A percentile compares a stretch with the other conserved stretches of the same genome.
Conservation (phyloP, 2,797 vertebrate species). For the Sebastes itinus region DNA sequence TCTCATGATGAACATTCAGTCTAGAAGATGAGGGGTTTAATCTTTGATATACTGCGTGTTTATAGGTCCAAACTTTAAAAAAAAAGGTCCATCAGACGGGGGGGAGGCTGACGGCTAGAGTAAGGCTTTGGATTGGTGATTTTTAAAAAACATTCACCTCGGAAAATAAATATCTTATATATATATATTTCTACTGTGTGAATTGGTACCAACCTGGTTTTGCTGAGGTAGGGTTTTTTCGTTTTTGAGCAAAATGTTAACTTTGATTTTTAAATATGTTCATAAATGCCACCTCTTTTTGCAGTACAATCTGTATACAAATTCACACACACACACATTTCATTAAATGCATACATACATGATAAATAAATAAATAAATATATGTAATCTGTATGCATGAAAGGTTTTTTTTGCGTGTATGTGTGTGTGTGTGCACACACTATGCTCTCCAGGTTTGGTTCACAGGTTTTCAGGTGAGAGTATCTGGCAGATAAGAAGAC, state of each 20-base stretch:
- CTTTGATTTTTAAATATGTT: constrained; percentile 76
- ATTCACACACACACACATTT: constrained; percentile 37
- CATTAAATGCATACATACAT: constrained; percentile 65
- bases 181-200: constrained; percentile 72
- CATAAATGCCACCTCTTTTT: constrained; percentile 77
- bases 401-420: constrained; percentile 30
- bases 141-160: constrained; percentile 82
- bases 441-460: constrained; percentile 78
- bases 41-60: constrained; percentile 79
- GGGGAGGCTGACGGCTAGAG: constrained; percentile 65
- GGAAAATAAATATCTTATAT: constrained; percentile 85
- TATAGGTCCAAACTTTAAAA: constrained; percentile 77
- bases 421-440: constrained; percentile 28
- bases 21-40: constrained; percentile 58
- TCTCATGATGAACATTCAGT: constrained; percentile 76
- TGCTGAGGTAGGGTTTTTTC: constrained; percentile 78
- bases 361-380: constrained; percentile 86
- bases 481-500: constrained; percentile 68
- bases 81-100: constrained; percentile 61
- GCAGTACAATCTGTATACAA: constrained; percentile 67
- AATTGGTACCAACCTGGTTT: constrained; percentile 74
- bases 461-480: constrained; percentile 77
- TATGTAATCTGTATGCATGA: constrained; percentile 75
- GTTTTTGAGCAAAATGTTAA: constrained; percentile 68
- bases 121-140: constrained; percentile 88